Evolutionary conservation across 2,113 vertebrate genomes (phyloP), one percentile per base, ranked within the genome.

Genomic region (Engystomops pustulosus): DNA sequence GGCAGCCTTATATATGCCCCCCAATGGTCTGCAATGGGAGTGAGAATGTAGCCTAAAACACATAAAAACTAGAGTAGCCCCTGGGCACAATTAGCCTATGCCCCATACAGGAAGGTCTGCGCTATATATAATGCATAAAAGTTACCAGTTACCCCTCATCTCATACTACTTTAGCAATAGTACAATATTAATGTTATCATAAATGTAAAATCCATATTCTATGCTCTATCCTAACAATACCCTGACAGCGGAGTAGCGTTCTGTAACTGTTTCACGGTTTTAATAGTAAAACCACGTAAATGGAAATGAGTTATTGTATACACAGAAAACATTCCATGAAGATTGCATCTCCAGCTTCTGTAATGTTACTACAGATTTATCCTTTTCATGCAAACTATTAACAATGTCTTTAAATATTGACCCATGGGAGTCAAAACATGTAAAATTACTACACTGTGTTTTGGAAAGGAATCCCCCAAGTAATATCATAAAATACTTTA

Each of bases 401-500:
- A 58, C 38, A 27, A 9, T 11, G 12, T 20, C 1, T n/a, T 72
- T 30, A 81, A 81, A 81, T 58, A 70, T 81, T 72, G 51, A 55
- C 68, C 49, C n/a, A 38, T 30, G 32, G 9, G 32, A 41, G 72
- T 51, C 47, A 78, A 49, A 55, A 53, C 49, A 78, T 68, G 34
- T 45, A 47, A 25, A 18, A 72, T 82, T 11, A 20, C 41, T 72
- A 12, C 68, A 7, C 72, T 44, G 23, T 67, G 60, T 41, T 78
- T 70, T 58, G 14, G 65, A 55, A 84, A 55, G 62, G 51, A 75
- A 53, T 78, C 74, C 75, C n/a, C 62, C 45, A 70, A 36, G 32
- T 70, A 85, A 85, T 70, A 58, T 85, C 47, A 68, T 68, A 70
- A 58, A 70, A 79, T 79, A 78, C 30, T 30, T 85, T 78, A n/a